Evolutionary conservation across 2,888 invertebrate genomes (phyloP), one percentile per base, ranked within the genome.

Genomic region (Melieria picta): DNA sequence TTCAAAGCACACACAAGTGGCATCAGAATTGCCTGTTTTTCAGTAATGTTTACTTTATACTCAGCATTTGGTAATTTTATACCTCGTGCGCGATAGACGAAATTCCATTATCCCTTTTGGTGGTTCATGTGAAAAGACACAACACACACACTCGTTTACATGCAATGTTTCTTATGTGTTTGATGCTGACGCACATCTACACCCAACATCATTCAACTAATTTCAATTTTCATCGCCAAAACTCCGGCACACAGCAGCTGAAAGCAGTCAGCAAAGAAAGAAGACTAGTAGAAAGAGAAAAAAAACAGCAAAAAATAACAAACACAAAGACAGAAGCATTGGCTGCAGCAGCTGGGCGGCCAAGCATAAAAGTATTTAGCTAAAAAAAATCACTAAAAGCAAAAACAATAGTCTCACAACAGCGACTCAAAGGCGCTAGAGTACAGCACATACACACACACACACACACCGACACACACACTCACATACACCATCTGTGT

Each of bases 191-290:
- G 30, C 30, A 30, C 56, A 7, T 66, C 58, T 47, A 66, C 58
- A 47, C 57, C 66, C 66, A 57, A 48, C 47, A 48, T 57, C 74
- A 76, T 78, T 79, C 75, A 66, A 73, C 77, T 81, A 79, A 80
- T 81, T 81, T 81, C 78, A 80, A 80, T 81, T 81, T 81, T 78
- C 77, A 80, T 75, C 79, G 74, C 76, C 76, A 79, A 78, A 77
- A 74, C 68, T 65, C 72, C 16, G 30, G 30, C 9, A 57, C n/a
- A 65, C 52, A 65, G 64, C 71, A 50, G 43, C 47, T 48, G 16
- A 5, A 64, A 62, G 74, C 76, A 78, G 77, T 13, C 58, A 66
- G 16, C 13, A 45, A 13, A 16, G 30, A 56, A n/a, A n/a, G 43
- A 45, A 61, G 50, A 62, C 11, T 61, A 74, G 71, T 65, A 73